These are phyloP conservation scores for Drosophila lacicola DNA, from an alignment of 2,888 invertebrate species.

Conservation along the genomic window DNA sequence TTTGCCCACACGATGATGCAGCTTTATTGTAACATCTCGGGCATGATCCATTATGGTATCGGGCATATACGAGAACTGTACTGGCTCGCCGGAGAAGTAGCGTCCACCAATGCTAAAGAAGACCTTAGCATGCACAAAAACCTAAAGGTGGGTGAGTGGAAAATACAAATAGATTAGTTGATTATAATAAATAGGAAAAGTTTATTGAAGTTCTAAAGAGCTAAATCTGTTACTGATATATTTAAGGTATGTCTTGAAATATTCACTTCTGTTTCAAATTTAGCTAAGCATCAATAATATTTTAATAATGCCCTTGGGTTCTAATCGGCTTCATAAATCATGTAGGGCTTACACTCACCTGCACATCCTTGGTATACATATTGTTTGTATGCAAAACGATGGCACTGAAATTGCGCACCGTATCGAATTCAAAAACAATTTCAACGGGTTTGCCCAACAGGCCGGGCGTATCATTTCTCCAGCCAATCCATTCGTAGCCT, in stretches of 20 bases:
- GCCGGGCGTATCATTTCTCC: slow-evolving; percentile 89
- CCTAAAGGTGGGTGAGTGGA: slow-evolving; percentile 85
- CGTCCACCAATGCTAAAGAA: slow-evolving; percentile 91
- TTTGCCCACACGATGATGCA: slow-evolving; percentile 90
- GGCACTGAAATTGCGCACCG: slow-evolving; percentile 90
- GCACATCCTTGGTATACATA: slow-evolving; percentile 90
- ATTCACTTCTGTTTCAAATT: too few species aligned
- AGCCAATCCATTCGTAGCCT: slow-evolving; percentile 94
- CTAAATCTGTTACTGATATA: too few species aligned
- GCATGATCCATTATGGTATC: slow-evolving; percentile 91
- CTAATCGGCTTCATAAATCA: slow-evolving; percentile 26
- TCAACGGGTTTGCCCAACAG: slow-evolving; percentile 89
- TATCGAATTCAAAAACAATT: slow-evolving; percentile 92
- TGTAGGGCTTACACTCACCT: slow-evolving; percentile 86
- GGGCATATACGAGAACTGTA: slow-evolving; percentile 91
- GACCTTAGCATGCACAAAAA: slow-evolving; percentile 91
- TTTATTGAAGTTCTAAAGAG: too few species aligned
- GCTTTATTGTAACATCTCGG: slow-evolving; percentile 91
- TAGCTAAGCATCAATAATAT: background rate
- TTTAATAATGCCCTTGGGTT: slow-evolving; percentile 1
- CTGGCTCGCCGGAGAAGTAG: slow-evolving; percentile 89
- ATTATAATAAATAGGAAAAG: too few species aligned
- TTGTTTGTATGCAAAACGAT: slow-evolving; percentile 92
- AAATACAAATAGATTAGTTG: too few species aligned
- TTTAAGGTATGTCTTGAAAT: too few species aligned